Evolutionary conservation across 92 coral and sea anemone species (phyloP), one percentile per base, ranked within the genome.

Genomic region (Epizoanthus scotinus): DNA sequence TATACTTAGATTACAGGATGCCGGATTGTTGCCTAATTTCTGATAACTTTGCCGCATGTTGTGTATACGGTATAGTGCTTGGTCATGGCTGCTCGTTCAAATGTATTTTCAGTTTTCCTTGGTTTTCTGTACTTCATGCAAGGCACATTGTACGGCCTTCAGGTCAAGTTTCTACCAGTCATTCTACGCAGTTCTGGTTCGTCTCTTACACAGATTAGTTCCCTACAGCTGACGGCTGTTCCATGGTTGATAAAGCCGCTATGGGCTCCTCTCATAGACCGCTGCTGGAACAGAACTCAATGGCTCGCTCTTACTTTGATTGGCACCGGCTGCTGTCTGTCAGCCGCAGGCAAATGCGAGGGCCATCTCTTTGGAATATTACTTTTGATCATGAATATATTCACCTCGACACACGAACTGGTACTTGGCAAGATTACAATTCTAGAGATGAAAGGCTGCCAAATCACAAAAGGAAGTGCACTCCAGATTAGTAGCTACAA

Each of bases 71-170:
- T 47, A 9, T 3, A n/a, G 52, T 13, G 1, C 0, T 44, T 44
- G 13, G 40, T 34, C 9, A 15, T 21, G 67, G 63, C 17, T 59
- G 63, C 8, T 78, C 83, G 83, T 77, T 78, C 28, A 59, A 60
- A 75, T 7, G 61, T 75, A 67, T 1, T n/a, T 75, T 40, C 26
- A 4, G 31, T 59, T 25, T 73, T 84, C 63, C 67, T 94, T 18
- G 87, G 88, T 66, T 50, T 79, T 40, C 88, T 94, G 78, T 96
- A 96, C 38, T 86, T 84, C 34, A 79, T 93, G 10, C 99, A 96
- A 88, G 99, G 99, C 15, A 82, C 86, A n/a, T 68, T 94, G 29
- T 96, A 96, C 26, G 99, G 99, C 6, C 79, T 96, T 59, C 99
- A 96, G 64, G 80, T 89, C 63, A 91, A 90, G 82, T 93, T 81